Conservation (phyloP, 2,797 vertebrate genomes). For the Brachymystax lenok region DNA sequence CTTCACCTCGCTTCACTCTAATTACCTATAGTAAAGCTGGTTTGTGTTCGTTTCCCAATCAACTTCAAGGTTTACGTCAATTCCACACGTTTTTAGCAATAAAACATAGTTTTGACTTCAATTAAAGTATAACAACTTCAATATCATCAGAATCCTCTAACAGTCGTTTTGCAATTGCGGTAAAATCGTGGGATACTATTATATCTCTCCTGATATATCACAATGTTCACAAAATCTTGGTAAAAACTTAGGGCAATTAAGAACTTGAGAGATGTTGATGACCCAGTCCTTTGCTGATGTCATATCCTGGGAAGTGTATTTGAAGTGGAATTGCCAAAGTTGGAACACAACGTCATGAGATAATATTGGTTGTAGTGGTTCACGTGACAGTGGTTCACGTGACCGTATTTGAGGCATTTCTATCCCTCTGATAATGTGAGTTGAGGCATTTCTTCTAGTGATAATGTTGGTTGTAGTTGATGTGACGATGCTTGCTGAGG, state of each 20-base stretch:
- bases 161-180: background rate
- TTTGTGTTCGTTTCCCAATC: background rate
- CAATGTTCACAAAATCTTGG: background rate
- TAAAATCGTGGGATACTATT: background rate
- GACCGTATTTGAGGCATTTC: background rate
- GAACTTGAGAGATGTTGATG: constrained; percentile 3
- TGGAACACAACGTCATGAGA: background rate
- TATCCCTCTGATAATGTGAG: background rate
- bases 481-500: background rate
- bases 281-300: constrained; percentile 6
- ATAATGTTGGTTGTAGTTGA: background rate
- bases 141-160: background rate
- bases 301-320: constrained; percentile 19
- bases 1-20: background rate
- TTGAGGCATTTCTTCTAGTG: background rate
- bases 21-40: background rate
- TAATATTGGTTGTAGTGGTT: background rate
- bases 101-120: background rate
- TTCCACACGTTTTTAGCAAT: background rate
- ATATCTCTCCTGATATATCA: background rate
- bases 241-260: background rate
- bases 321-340: background rate
- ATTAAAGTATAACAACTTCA: background rate
- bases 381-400: background rate
- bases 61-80: background rate